Base-by-base conservation (phyloP, 2,797 vertebrate species). In the Xiphophorus birchmanni region DNA sequence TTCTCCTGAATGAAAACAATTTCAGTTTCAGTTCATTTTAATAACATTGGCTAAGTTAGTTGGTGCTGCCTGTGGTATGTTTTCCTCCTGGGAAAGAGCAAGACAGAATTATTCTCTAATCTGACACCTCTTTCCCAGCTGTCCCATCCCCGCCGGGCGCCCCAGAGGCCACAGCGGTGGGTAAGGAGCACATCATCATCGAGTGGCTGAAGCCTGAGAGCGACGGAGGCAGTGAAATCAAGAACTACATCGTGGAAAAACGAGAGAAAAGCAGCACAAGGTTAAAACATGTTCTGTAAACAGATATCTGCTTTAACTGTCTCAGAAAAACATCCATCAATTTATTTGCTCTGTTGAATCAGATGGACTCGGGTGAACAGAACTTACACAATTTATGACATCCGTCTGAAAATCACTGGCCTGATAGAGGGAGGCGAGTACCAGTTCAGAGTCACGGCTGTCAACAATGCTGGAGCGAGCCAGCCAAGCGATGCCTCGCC, bases 341-440 rank as follows among this genome's bases (percentile, higher is more conserved):
- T 54, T 4, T 54, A 17, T 76, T 18, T 42, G 73, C 40, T 56
- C 29, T 9, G 92, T 47, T 83, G 50, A 11, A 82, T 96, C 80
- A 97, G 98, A 85, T 99, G 98, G 98, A 99, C 99, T 56, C 95
- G 98, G 58, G 98, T 99, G 52, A 99, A 99, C 92, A 99, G 93
- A 95, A 98, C 97, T 67, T 98, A 96, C 56, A 97, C 97, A 60
- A 95, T 99, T 86, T 99, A 99, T 75, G 99, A 99, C 80, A 99
- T 96, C 71, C 97, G 99, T 84, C 94, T 99, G 79, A 99, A 99
- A 94, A 97, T 99, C 91, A 96, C 97, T 0, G 93, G 96, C 83
- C 96, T 99, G 48, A 90, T 99, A 92, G 99, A 99, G 92, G 97
- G 97, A 50, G 95, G 97, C 79, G 98, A 99, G 83, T 99, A 99